These are phyloP conservation scores for Sebastes trivittatus DNA, from an alignment of 2,797 vertebrate species.

Conservation along the genomic window DNA sequence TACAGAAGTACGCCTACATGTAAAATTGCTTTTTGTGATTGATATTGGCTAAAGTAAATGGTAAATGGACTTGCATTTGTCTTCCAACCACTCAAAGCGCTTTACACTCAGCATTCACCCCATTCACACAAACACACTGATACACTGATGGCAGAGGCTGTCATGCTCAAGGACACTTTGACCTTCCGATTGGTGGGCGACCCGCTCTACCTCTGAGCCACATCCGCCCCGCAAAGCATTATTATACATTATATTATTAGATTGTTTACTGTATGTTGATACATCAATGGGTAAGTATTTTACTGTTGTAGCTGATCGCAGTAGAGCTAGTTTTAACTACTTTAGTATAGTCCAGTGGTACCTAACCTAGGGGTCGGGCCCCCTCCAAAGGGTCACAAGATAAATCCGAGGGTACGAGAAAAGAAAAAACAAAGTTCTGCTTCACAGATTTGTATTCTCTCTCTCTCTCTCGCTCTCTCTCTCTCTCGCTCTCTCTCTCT, in stretches of 20 bases:
- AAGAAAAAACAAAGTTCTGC: not conserved
- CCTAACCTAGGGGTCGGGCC: not conserved
- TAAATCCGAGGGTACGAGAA: not conserved
- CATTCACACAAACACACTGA: too few species aligned
- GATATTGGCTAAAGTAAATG: not conserved
- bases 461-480: too few species aligned
- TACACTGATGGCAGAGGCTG: too few species aligned
- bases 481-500: too few species aligned
- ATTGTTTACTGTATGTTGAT: not conserved
- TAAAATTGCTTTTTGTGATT: not conserved
- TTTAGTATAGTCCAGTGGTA: not conserved
- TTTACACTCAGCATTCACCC: too few species aligned
- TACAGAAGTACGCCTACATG: not conserved
- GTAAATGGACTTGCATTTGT: too few species aligned
- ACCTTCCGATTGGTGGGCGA: too few species aligned
- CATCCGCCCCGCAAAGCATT: too few species aligned
- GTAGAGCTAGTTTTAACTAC: not conserved
- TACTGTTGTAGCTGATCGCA: too few species aligned
- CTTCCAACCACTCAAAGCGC: too few species aligned
- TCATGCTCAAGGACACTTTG: too few species aligned
- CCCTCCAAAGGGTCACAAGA: not conserved
- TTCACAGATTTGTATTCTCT: not conserved
- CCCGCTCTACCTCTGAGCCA: too few species aligned
- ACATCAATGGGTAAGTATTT: not conserved
- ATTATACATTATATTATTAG: not conserved